A percentile compares a stretch with the other conserved stretches of the same genome.
Evolutionary conservation across 2,797 vertebrate species (phyloP).

Genomic region (Gallinago solitaria): DNA sequence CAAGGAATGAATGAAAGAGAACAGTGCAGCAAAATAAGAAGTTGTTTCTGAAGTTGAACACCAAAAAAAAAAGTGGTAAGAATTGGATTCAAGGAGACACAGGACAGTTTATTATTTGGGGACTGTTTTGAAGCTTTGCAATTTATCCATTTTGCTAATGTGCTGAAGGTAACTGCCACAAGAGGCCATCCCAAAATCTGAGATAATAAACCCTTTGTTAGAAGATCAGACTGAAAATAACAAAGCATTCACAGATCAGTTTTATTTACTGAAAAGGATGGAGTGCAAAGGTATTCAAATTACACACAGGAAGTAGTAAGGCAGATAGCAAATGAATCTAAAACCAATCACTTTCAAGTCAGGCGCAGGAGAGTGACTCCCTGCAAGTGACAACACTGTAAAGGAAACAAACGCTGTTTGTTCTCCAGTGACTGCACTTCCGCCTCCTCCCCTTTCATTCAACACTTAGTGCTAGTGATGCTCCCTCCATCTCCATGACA

Average conservation of each 20-base stretch:
- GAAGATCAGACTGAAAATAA: background rate
- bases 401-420: background rate
- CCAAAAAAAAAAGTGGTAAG: background rate
- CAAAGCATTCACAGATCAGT: background rate
- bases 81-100: background rate
- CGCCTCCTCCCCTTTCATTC: constrained; percentile 33
- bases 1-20: background rate
- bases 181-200: background rate
- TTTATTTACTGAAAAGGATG: background rate
- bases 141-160: background rate
- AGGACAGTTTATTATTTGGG: background rate
- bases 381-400: background rate
- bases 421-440: background rate
- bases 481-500: background rate
- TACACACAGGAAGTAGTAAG: background rate
- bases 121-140: background rate
- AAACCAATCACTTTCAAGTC: background rate
- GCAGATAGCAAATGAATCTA: background rate
- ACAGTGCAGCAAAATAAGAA: background rate
- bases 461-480: background rate
- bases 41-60: background rate
- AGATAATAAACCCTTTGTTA: background rate
- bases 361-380: background rate
- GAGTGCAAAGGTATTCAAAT: background rate
- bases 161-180: background rate